Conservation (phyloP, 2,113 vertebrate species). For the Limanda limanda region DNA sequence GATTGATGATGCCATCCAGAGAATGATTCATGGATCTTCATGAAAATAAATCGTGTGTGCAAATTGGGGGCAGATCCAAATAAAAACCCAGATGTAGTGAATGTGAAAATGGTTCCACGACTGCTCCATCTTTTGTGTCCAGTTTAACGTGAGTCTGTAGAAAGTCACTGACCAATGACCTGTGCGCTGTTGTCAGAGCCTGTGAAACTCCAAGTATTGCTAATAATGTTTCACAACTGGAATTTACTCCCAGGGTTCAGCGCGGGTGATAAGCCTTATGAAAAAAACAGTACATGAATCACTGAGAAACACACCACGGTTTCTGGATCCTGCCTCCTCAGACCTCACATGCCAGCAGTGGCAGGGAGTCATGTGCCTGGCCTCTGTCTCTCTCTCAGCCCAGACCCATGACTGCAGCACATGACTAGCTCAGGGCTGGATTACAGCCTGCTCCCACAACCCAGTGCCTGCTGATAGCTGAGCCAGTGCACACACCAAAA, state of each 20-base stretch:
- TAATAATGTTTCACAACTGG: not conserved
- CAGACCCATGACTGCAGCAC: constrained; percentile 81
- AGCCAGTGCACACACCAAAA: not conserved
- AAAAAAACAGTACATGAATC: not conserved
- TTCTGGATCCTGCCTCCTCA: not conserved
- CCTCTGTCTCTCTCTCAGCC: constrained; percentile 63
- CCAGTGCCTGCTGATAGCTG: constrained; percentile 57
- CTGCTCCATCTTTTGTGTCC: too few relatives aligned
- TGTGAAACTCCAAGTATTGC: too few relatives aligned
- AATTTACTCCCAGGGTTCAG: not conserved
- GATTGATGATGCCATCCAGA: too few relatives aligned
- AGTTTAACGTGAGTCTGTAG: too few relatives aligned
- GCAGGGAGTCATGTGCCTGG: not conserved
- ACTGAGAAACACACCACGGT: not conserved
- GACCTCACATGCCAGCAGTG: not conserved
- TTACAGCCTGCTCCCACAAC: constrained; percentile 71
- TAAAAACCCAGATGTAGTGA: too few relatives aligned
- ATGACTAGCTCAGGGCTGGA: constrained; percentile 77
- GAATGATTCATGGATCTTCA: too few relatives aligned
- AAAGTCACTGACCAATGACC: too few relatives aligned
- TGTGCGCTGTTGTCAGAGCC: too few relatives aligned
- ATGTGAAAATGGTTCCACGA: too few relatives aligned
- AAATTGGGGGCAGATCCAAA: too few relatives aligned
- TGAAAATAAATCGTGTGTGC: too few relatives aligned
- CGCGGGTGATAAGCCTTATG: too few relatives aligned